These are phyloP conservation scores for Drosophila serrata DNA, from an alignment of 1,140 invertebrate genomes.

Conservation along the genomic window DNA sequence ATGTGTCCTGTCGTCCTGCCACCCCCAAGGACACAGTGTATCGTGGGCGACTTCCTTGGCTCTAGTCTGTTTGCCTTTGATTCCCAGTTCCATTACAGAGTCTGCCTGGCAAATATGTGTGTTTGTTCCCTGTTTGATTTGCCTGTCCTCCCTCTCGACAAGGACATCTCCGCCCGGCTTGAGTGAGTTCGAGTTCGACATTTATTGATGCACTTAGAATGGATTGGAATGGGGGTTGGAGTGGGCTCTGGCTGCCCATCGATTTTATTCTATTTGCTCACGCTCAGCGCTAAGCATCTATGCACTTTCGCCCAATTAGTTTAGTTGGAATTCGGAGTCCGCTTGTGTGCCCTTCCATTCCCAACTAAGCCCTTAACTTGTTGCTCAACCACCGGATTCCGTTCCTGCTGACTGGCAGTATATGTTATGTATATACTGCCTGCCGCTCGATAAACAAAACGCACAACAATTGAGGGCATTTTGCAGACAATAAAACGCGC, in stretches of 20 bases:
- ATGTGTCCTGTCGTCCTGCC: slow-evolving; percentile 7
- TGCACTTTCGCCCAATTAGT: slow-evolving; percentile 70
- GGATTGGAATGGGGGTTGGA: slow-evolving; percentile 9
- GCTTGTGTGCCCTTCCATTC: slow-evolving; percentile 2
- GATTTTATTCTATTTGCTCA: slow-evolving; percentile 69
- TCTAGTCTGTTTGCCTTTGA: slow-evolving; percentile 57
- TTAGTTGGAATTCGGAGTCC: slow-evolving; percentile 55
- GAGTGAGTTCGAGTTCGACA: slow-evolving; percentile 50
- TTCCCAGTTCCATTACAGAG: slow-evolving; percentile 45
- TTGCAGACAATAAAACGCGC: slow-evolving; percentile 68
- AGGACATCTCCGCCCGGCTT: slow-evolving; percentile 25
- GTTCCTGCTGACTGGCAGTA: slow-evolving; percentile 52
- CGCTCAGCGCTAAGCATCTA: slow-evolving; percentile 12
- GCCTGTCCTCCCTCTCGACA: slow-evolving; percentile 23
- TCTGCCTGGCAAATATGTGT: slow-evolving; percentile 58
- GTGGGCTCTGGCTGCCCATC: slow-evolving; percentile 30
- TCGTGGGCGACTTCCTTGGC: slow-evolving; percentile 17
- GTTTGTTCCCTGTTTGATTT: slow-evolving; percentile 76
- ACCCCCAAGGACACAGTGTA: slow-evolving; percentile 3
- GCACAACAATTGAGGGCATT: slow-evolving; percentile 62
- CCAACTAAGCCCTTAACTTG: slow-evolving; percentile 34
- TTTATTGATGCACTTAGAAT: slow-evolving; percentile 76
- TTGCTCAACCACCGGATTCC: slow-evolving; percentile 25
- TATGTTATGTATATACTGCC: slow-evolving; percentile 6
- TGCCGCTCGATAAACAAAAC: slow-evolving; percentile 51